Conservation (phyloP, 2,797 vertebrate genomes). For the Squalus acanthias region DNA sequence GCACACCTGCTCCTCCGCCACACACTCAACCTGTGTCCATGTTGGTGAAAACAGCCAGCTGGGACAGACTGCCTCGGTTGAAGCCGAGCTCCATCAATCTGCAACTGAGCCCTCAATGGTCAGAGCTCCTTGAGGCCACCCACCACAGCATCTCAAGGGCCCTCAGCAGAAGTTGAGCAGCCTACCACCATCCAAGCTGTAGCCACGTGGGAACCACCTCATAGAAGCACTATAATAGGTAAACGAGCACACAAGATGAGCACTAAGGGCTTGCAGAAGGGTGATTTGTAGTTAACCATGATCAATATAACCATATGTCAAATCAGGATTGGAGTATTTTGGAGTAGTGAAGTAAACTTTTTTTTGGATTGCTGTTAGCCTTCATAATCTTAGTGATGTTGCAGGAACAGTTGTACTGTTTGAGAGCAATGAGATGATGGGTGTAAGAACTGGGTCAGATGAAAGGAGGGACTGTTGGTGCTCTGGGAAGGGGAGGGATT, state of each 20-base stretch:
- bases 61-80: too few species aligned
- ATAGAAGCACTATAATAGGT: neutral
- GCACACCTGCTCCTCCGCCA: too few species aligned
- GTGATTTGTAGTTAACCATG: neutral
- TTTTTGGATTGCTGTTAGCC: neutral
- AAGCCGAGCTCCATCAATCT: too few species aligned
- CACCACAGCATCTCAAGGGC: too few species aligned
- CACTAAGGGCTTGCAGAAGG: neutral
- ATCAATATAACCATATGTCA: neutral
- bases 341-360: neutral
- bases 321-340: neutral
- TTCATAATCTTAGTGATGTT: neutral
- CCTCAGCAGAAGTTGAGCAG: too few species aligned
- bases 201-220: too few species aligned
- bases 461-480: neutral
- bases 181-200: too few species aligned
- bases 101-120: too few species aligned
- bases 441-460: neutral
- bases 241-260: neutral
- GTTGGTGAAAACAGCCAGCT: too few species aligned
- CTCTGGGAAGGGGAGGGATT: neutral
- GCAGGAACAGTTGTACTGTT: neutral
- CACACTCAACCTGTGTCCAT: too few species aligned
- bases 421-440: neutral
- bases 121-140: too few species aligned